These are phyloP conservation scores for Lateolabrax maculatus DNA, from an alignment of 2,797 vertebrate genomes.

Conservation along the genomic window DNA sequence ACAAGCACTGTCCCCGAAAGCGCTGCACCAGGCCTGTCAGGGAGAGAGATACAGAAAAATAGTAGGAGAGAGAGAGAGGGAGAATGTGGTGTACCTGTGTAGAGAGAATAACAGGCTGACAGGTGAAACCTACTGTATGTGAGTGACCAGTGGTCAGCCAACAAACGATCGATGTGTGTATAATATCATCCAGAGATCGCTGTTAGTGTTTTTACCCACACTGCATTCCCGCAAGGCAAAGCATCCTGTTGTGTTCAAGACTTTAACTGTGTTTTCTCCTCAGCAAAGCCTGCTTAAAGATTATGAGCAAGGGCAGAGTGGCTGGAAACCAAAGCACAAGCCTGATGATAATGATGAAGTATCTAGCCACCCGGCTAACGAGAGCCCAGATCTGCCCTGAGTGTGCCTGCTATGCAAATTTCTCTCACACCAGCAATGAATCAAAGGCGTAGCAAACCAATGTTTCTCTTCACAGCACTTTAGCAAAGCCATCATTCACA, in stretches of 20 bases:
- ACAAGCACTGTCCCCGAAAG: constrained; percentile 80
- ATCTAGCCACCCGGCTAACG: constrained; percentile 78
- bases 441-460: constrained; percentile 79
- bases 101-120: constrained; percentile 31
- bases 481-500: constrained; percentile 83
- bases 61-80: not conserved
- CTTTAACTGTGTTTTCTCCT: constrained; percentile 5
- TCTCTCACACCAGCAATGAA: constrained; percentile 75
- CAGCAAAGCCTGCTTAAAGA: constrained; percentile 58
- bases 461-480: constrained; percentile 83
- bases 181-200: not conserved
- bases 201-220: constrained; percentile 2
- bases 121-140: constrained; percentile 16
- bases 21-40: constrained; percentile 74
- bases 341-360: constrained; percentile 82
- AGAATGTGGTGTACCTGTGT: constrained; percentile 13
- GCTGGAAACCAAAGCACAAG: constrained; percentile 54
- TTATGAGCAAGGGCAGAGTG: constrained; percentile 68
- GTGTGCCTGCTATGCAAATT: constrained; percentile 84
- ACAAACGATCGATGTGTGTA: not conserved
- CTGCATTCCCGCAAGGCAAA: constrained; percentile 28
- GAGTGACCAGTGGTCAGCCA: constrained; percentile 31
- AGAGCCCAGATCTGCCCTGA: constrained; percentile 78
- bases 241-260: constrained; percentile 42
- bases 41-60: constrained; percentile 24